Percentiles rank a stretch among this genome's conserved stretches.
Evolutionary conservation across 2,888 invertebrate species (phyloP).

Genomic region (Abrostola tripartita): DNA sequence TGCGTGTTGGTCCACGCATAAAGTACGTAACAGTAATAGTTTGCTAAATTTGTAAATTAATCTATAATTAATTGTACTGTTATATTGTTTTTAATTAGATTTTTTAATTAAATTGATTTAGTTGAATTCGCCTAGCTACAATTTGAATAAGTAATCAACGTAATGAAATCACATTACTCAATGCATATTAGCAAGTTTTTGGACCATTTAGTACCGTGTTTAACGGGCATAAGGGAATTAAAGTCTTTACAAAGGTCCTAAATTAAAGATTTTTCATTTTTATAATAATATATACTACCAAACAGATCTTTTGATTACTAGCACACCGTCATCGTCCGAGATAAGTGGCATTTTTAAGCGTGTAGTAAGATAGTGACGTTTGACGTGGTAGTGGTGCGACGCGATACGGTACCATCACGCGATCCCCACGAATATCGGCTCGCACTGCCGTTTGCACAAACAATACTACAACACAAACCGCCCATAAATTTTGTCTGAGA

Average conservation of each 20-base stretch:
- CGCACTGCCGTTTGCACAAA: constrained; percentile 16
- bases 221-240: no score
- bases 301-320: constrained; percentile 35
- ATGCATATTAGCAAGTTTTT: no score
- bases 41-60: no score
- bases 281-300: constrained; percentile 39
- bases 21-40: background rate
- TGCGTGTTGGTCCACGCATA: constrained; percentile 1
- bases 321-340: constrained; percentile 47
- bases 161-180: no score
- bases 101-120: no score
- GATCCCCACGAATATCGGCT: constrained; percentile 28
- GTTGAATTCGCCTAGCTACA: no score
- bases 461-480: constrained; percentile 7
- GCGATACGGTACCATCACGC: constrained; percentile 48
- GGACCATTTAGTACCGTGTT: no score
- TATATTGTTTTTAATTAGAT: no score
- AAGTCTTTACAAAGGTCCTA: no score
- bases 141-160: no score
- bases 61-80: no score
- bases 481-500: constrained; percentile 9
- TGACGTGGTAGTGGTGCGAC: constrained; percentile 52
- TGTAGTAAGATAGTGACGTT: constrained; percentile 53
- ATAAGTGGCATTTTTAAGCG: constrained; percentile 61
- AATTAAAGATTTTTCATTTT: no score